These are phyloP conservation scores for Sinopyrophorus schimmeli DNA, from an alignment of 2,888 invertebrate species.

Conservation along the genomic window DNA sequence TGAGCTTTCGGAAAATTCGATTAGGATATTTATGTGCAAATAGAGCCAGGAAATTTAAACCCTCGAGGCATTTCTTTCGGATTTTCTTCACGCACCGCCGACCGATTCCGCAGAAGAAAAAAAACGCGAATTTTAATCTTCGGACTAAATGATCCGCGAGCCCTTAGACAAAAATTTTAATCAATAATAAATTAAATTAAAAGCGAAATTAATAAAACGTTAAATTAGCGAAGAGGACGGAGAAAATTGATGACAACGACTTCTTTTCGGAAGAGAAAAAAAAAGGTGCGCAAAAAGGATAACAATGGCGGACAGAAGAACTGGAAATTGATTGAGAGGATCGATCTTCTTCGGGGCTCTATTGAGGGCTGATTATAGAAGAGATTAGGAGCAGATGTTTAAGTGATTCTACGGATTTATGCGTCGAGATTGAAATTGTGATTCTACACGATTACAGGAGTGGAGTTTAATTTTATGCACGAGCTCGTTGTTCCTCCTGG, in stretches of 20 bases:
- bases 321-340: constrained; percentile 23
- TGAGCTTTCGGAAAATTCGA: constrained; percentile 40
- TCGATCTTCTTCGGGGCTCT: constrained; percentile 27
- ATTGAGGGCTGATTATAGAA: constrained; percentile 33
- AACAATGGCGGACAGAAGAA: constrained; percentile 14
- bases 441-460: constrained; percentile 33
- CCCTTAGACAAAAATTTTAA: no score
- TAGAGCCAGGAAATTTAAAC: constrained; percentile 41
- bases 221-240: no score
- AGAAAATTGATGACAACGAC: no score
- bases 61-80: constrained; percentile 31
- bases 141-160: no score
- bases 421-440: constrained; percentile 36
- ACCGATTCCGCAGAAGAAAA: no score
- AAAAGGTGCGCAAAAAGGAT: constrained; percentile 3
- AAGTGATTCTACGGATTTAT: constrained; percentile 39
- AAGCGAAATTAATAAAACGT: no score
- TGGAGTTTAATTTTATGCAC: constrained; percentile 37
- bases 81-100: no score
- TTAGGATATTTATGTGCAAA: constrained; percentile 48
- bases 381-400: constrained; percentile 38
- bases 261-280: no score
- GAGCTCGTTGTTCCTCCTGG: constrained; percentile 21
- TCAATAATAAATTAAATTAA: no score
- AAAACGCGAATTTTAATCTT: no score